A percentile compares a stretch with the other conserved stretches of the same genome.
Conservation (phyloP, 2,113 vertebrate species). For the Myanophis thanlyinensis region DNA sequence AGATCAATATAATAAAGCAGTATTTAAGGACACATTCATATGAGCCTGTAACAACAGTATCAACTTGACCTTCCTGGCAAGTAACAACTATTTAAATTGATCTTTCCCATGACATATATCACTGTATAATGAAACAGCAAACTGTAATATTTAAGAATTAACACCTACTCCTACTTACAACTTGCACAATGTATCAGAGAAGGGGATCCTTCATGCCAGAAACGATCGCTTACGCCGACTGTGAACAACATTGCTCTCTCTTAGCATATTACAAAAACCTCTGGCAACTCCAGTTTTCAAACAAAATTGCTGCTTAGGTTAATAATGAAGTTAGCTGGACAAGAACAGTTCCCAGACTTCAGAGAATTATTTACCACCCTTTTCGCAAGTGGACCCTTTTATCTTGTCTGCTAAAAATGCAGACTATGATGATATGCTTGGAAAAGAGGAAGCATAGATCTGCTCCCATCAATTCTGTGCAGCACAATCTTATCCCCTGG, state of each 20-base stretch:
- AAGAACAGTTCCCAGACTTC: not conserved
- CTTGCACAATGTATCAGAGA: not conserved
- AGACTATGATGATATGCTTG: not conserved
- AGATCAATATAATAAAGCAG: constrained; percentile 28
- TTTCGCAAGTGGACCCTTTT: not conserved
- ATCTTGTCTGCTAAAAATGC: not conserved
- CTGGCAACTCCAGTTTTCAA: not conserved
- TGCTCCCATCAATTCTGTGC: not conserved
- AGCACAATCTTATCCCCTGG: not conserved
- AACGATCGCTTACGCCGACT: not conserved
- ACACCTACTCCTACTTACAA: not conserved
- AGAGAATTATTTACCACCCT: not conserved
- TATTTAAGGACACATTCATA: constrained; percentile 27
- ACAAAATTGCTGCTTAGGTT: not conserved
- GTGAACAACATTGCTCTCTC: not conserved
- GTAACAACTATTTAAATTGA: not conserved
- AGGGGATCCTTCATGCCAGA: not conserved
- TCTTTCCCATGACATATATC: not conserved
- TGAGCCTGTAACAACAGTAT: not conserved
- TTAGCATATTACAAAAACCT: not conserved
- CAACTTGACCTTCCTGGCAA: not conserved
- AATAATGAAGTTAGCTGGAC: not conserved
- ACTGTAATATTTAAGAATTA: not conserved
- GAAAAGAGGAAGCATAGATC: not conserved
- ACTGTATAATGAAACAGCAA: not conserved